phyloP scores from a whole-genome alignment of 1,140 invertebrate species.

The Centruroides sculpturatus region DNA sequence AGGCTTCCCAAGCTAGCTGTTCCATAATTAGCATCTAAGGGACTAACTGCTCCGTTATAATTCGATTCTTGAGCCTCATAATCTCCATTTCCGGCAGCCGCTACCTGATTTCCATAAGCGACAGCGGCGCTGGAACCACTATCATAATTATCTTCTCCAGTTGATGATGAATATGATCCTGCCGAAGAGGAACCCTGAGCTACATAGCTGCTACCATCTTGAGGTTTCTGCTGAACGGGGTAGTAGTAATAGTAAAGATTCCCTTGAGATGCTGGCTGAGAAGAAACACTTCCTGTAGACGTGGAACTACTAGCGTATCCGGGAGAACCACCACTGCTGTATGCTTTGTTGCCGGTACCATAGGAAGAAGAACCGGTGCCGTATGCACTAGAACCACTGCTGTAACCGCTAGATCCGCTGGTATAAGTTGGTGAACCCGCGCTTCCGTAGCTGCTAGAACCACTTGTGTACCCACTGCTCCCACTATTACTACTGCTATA shows the following conservation, averaged over 20 bases:
- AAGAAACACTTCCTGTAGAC: background rate
- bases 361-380: no score
- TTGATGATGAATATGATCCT: background rate
- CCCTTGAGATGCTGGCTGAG: background rate
- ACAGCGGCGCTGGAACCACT: background rate
- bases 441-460: no score
- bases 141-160: background rate
- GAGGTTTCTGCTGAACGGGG: constrained; percentile 18
- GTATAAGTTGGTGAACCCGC: no score
- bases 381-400: no score
- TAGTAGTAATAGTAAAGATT: constrained; percentile 21
- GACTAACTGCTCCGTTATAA: background rate
- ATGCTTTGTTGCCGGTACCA: background rate
- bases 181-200: background rate
- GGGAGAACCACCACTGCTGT: background rate
- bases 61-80: background rate
- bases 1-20: background rate
- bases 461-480: no score
- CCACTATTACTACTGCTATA: no score
- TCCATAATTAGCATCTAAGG: background rate
- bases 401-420: no score
- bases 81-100: background rate
- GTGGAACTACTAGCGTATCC: background rate
- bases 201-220: background rate
- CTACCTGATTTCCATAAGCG: background rate